Base-by-base conservation (phyloP, 2,888 invertebrate species). In the Tinea semifulvella region DNA sequence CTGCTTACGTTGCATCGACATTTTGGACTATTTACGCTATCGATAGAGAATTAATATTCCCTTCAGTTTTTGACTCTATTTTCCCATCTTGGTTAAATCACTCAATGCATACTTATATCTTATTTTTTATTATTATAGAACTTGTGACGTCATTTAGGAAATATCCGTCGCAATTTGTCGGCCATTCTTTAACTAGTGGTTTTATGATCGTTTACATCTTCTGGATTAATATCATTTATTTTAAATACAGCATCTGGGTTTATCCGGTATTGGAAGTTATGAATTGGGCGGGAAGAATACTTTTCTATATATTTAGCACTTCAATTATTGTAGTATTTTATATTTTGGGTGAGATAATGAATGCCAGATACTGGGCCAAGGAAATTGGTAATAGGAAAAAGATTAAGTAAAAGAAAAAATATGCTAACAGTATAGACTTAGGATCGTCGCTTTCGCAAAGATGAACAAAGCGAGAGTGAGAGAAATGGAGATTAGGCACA, bases 41-140 rank as follows among this genome's bases (percentile, higher is more conserved):
- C 25, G 91, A 97, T 65, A 88, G 94, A 49, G 92, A 94, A 55
- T 73, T 96, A n/a, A 92, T 97, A 18, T 89, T 93, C 58, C 96
- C 96, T 0, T 86, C 85, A 54, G 84, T 84, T 2, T 65, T 96
- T 43, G 94, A 93, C 58, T 74, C 82, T n/a, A 86, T 88, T 46
- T 91, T 94, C 55, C 96, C 97, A 1, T 67, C 67, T 20, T 96
- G 96, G 96, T 68, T 95, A 18, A 97, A 97, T 65, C 96, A 96
- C 62, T 75, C 89, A 0, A 86, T 92, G 85, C 96, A 96, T 66
- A 93, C 95, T 1, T 85, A 89, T 51, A 89, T 95, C 44, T 77
- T 91, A 54, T 77, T 92, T 0, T 89, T 92, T 53, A 87, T 91
- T 10, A 50, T 91, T 1, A 56, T 92, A 40, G 96, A 96, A 70